These are phyloP conservation scores for Zapornia atra DNA, from an alignment of 2,113 vertebrate species.

Conservation along the genomic window DNA sequence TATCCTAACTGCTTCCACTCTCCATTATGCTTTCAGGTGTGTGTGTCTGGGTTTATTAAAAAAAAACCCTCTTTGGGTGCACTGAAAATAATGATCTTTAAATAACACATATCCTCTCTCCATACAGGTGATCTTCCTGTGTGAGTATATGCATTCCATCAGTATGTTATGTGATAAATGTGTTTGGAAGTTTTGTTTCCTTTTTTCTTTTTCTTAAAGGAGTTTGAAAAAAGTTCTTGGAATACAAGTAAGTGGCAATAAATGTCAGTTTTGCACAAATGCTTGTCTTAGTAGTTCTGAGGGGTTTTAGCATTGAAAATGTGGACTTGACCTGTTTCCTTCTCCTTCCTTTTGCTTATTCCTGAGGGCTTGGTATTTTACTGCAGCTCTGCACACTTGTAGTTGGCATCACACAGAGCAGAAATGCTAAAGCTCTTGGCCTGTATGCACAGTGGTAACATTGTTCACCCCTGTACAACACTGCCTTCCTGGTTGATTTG, in stretches of 20 bases:
- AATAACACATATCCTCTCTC: neutral
- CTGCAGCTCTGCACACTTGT: neutral
- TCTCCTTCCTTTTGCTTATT: neutral
- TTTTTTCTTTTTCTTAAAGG: neutral
- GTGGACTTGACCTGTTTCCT: neutral
- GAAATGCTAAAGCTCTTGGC: neutral
- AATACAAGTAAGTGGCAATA: neutral
- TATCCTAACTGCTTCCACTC: neutral
- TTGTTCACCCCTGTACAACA: rapidly evolving
- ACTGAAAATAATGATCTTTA: neutral
- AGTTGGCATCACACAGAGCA: neutral
- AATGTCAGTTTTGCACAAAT: neutral
- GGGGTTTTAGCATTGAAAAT: neutral
- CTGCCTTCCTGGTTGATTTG: neutral
- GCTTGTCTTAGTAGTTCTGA: neutral
- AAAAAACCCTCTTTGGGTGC: neutral
- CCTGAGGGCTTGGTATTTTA: neutral
- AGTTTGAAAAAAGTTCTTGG: neutral
- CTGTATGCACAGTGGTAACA: neutral
- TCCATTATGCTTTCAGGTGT: neutral
- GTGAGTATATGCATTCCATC: neutral
- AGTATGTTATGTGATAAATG: neutral
- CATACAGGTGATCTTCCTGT: neutral
- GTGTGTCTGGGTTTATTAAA: no score
- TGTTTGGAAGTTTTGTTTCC: neutral